Evolutionary conservation across 2,888 invertebrate genomes (phyloP).

Genomic region (Nemoura dubitans): DNA sequence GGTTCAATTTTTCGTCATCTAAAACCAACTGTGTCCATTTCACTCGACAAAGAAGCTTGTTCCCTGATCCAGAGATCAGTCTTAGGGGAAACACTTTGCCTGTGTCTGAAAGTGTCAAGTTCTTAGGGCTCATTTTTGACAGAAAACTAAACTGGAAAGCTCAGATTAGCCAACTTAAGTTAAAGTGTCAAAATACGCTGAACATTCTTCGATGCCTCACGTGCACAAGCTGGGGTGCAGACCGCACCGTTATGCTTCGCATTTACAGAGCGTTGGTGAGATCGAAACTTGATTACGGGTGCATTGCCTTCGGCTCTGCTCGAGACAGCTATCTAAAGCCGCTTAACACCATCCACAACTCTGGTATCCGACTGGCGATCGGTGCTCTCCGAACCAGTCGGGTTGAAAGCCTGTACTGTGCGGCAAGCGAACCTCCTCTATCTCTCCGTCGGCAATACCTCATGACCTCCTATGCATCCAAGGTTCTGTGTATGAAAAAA

Average conservation of each 20-base stretch:
- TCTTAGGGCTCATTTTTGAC: constrained; percentile 34
- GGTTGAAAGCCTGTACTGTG: constrained; percentile 20
- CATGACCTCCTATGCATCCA: neutral
- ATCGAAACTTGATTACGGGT: constrained; percentile 27
- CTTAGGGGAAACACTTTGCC: constrained; percentile 31
- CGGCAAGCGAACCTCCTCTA: constrained; percentile 21
- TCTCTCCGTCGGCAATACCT: constrained; percentile 14
- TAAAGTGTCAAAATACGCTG: constrained; percentile 24
- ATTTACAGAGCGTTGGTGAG: constrained; percentile 32
- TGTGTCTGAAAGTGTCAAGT: constrained; percentile 19
- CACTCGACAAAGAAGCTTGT: constrained; percentile 17
- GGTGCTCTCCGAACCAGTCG: constrained; percentile 41
- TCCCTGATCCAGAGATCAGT: constrained; percentile 23
- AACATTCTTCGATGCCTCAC: constrained; percentile 36
- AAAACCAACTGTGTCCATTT: constrained; percentile 43
- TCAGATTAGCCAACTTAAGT: constrained; percentile 21
- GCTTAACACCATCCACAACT: constrained; percentile 15
- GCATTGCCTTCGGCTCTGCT: constrained; percentile 31
- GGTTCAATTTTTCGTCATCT: constrained; percentile 38
- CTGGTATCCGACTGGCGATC: constrained; percentile 23
- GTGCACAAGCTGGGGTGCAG: constrained; percentile 38
- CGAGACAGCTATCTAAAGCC: neutral
- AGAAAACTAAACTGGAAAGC: constrained; percentile 36
- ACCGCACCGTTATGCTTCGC: constrained; percentile 30
- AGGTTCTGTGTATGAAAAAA: neutral